Conservation (phyloP, 2,113 vertebrate species). For the Galbula dea region DNA sequence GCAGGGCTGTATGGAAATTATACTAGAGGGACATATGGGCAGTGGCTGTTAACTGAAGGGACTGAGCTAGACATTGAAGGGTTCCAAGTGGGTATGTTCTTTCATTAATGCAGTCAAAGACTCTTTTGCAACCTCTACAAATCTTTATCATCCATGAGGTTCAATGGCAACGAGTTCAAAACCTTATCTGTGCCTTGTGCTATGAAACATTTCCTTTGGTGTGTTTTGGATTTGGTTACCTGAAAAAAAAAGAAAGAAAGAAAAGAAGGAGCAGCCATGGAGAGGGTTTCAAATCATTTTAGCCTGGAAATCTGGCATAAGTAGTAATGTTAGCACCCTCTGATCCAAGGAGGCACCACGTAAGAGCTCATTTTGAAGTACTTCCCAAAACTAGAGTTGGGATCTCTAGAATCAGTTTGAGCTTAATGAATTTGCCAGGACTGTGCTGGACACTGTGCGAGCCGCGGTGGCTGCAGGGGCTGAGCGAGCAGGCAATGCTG, state of each 20-base stretch:
- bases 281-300: conserved; percentile 35
- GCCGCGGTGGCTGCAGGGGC: background rate
- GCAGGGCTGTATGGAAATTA: background rate
- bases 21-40: background rate
- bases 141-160: background rate
- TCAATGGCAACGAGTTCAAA: background rate
- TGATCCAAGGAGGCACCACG: conserved; percentile 57
- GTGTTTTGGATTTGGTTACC: conserved; percentile 20
- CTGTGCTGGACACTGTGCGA: background rate
- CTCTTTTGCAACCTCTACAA: background rate
- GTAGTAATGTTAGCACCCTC: conserved; percentile 54
- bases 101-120: background rate
- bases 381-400: conserved; percentile 43
- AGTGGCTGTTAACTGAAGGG: background rate
- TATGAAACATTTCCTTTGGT: background rate
- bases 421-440: conserved; percentile 63
- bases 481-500: background rate
- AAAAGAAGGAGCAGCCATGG: background rate
- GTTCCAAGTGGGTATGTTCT: background rate
- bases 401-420: conserved; percentile 35
- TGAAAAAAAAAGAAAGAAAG: background rate
- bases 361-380: conserved; percentile 61
- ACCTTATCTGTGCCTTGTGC: background rate
- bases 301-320: conserved; percentile 62
- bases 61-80: background rate